Evolutionary conservation across 1,140 invertebrate species (phyloP).

Genomic region (Helicoverpa zea): DNA sequence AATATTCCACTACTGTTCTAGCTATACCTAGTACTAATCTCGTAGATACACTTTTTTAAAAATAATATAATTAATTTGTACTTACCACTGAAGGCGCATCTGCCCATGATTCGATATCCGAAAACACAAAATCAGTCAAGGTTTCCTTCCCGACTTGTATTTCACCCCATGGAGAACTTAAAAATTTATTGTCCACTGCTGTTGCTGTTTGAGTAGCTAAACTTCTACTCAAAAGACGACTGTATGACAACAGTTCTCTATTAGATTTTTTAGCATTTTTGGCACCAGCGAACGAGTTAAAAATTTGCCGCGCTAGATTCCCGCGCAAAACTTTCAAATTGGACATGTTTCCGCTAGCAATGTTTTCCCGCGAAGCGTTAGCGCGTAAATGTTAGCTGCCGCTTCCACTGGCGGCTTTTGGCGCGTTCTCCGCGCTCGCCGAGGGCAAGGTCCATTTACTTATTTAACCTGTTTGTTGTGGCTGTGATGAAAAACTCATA

Average conservation of each 20-base stretch:
- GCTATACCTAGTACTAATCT: too few relatives aligned
- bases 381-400: constrained; percentile 69
- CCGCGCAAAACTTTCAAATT: constrained; percentile 82
- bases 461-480: constrained; percentile 59
- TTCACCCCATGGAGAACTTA: constrained; percentile 85
- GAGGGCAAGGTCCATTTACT: constrained; percentile 77
- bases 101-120: constrained; percentile 82
- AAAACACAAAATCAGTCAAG: constrained; percentile 86
- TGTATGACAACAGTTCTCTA: constrained; percentile 43
- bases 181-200: constrained; percentile 70
- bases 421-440: constrained; percentile 65
- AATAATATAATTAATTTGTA: constrained; percentile 53
- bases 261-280: constrained; percentile 67
- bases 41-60: too few relatives aligned
- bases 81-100: constrained; percentile 88
- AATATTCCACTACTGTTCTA: background rate
- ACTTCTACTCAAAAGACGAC: constrained; percentile 57
- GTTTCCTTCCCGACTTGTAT: constrained; percentile 84
- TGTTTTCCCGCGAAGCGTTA: constrained; percentile 71
- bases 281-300: constrained; percentile 62
- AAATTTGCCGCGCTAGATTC: constrained; percentile 73
- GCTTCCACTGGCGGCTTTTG: constrained; percentile 64
- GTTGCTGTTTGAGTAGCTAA: constrained; percentile 75
- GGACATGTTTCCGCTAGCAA: constrained; percentile 72
- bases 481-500: constrained; percentile 51